Evolutionary conservation across 2,888 invertebrate genomes (phyloP), one percentile per base, ranked within the genome.

Genomic region (Volucella zonaria): DNA sequence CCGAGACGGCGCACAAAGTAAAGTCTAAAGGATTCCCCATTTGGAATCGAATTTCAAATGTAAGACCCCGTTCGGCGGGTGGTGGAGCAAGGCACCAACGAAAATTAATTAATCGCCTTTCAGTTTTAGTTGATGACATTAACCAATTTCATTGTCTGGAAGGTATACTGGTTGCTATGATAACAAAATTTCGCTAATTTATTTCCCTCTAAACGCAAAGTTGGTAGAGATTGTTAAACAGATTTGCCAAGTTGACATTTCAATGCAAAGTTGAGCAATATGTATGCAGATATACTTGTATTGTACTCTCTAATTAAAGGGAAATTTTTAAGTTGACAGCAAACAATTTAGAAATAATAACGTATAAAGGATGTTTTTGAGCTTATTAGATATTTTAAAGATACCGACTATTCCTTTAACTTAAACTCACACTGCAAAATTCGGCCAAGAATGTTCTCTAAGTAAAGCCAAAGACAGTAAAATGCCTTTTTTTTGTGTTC

Each of bases 81-180:
- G 62, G 8, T 2, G 14, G 15, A 8, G 18, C 31, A 31, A 43
- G 49, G 43, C 18, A 43, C 47, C n/a, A 56, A 62, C 14, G 59
- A 56, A 62, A 80, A 75, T 68, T 67, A 80, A 80, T 80, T 80
- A 80, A 68, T 80, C 75, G 54, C n/a, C 56, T 68, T 68, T 80
- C 43, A 18, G 54, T n/a, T 15, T 31, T 8, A n/a, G 12, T 6
- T 12, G 15, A 51, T 52, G 31, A 31, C 31, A 31, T 31, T 31
- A 6, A 31, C 4, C 31, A 31, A 31, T 31, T 31, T 31, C 31
- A 31, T 52, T 23, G 9, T 23, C 15, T 59, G 11, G 15, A 43
- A 9, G 56, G 54, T 49, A 14, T 8, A 49, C 8, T 49, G 12
- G 49, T 14, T 14, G 40, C 40, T 56, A 43, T 52, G 52, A 43